Conservation (phyloP, 1,140 invertebrate genomes). For the Zophobas atratus region DNA sequence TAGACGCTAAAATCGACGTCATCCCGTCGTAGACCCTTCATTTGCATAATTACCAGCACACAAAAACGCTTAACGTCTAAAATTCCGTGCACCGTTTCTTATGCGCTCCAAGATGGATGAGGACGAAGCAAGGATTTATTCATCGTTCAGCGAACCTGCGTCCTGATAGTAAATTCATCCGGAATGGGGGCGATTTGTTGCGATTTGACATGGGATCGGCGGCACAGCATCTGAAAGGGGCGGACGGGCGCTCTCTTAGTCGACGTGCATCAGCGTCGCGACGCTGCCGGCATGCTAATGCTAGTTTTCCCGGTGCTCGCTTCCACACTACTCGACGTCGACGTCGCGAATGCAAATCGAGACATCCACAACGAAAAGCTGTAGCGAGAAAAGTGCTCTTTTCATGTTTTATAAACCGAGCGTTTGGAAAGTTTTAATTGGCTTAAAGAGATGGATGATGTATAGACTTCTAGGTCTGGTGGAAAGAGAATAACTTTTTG, state of each 20-base stretch:
- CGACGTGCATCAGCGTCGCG: slow-evolving; percentile 42
- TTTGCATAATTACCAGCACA: slow-evolving; percentile 31
- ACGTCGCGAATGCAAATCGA: slow-evolving; percentile 40
- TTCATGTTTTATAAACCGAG: slow-evolving; percentile 15
- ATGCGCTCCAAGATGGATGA: slow-evolving; percentile 41
- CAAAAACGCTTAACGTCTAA: background rate
- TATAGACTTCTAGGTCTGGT: too few relatives aligned
- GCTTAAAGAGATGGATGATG: background rate
- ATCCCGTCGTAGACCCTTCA: slow-evolving; percentile 8
- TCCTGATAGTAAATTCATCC: slow-evolving; percentile 51
- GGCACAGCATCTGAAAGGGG: slow-evolving; percentile 43
- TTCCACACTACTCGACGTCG: slow-evolving; percentile 19
- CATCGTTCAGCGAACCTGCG: slow-evolving; percentile 23
- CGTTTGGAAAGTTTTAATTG: slow-evolving; percentile 35
- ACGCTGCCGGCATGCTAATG: slow-evolving; percentile 46
- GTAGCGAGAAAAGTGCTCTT: slow-evolving; percentile 25
- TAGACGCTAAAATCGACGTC: slow-evolving; percentile 6
- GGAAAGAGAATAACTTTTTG: too few relatives aligned
- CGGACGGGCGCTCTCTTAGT: slow-evolving; percentile 22
- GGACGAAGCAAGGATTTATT: slow-evolving; percentile 38
- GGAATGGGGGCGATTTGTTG: slow-evolving; percentile 53
- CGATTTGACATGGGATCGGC: slow-evolving; percentile 52
- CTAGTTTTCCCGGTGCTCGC: slow-evolving; percentile 37
- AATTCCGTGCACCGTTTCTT: slow-evolving; percentile 38
- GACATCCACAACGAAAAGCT: slow-evolving; percentile 27